These are phyloP conservation scores for Drosophila mulleri DNA, from an alignment of 2,888 invertebrate genomes.

Conservation along the genomic window DNA sequence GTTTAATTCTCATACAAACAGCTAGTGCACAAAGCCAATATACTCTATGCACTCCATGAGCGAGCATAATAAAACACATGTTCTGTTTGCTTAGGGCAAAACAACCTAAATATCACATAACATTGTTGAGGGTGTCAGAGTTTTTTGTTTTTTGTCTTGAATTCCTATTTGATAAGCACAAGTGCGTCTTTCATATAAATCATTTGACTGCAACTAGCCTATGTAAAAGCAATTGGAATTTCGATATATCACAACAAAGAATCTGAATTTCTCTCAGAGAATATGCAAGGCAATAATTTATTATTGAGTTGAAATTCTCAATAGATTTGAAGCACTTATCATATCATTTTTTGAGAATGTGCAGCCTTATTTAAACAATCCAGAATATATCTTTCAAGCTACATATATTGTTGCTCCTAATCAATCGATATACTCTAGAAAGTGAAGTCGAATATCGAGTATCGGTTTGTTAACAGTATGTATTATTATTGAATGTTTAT, in stretches of 20 bases:
- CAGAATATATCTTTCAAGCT: background rate
- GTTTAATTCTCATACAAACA: too few relatives aligned
- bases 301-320: background rate
- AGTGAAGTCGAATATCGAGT: too few relatives aligned
- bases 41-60: background rate
- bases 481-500: too few relatives aligned
- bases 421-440: too few relatives aligned
- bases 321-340: background rate
- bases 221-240: constrained; percentile 11
- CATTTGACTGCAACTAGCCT: constrained; percentile 24
- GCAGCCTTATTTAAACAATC: background rate
- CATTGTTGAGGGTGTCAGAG: background rate
- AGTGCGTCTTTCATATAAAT: constrained; percentile 33
- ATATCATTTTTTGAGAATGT: background rate
- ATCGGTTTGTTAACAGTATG: too few relatives aligned
- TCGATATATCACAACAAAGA: constrained; percentile 12
- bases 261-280: background rate
- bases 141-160: background rate
- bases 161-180: constrained; percentile 22
- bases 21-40: background rate
- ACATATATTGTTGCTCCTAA: too few relatives aligned
- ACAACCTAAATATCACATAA: constrained; percentile 6
- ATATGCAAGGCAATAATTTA: too few relatives aligned
- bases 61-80: constrained; percentile 55
- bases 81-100: constrained; percentile 51